phyloP scores from a whole-genome alignment of 2,113 vertebrate genomes.

The Nannobrachium achirus region DNA sequence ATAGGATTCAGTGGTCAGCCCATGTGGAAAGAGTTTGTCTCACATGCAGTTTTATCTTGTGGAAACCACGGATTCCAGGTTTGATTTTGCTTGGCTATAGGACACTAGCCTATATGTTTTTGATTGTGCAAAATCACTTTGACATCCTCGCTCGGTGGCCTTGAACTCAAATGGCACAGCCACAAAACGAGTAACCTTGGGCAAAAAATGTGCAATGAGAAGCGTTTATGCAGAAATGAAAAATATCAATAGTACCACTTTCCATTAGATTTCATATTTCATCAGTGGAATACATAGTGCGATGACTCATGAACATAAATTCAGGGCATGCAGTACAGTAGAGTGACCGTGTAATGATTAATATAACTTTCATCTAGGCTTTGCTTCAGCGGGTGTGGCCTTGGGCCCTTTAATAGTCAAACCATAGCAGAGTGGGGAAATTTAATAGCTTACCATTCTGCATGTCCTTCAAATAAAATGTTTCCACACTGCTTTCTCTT shows the following conservation, averaged over 20 bases:
- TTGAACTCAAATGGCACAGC: slow-evolving; percentile 34
- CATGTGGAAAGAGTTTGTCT: slow-evolving; percentile 39
- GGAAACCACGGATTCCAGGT: slow-evolving; percentile 26
- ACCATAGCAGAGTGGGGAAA: slow-evolving; percentile 45
- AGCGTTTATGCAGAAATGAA: slow-evolving; percentile 65
- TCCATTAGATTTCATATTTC: slow-evolving; percentile 66
- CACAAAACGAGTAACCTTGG: slow-evolving; percentile 48
- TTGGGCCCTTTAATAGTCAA: slow-evolving; percentile 67
- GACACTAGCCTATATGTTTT: background rate
- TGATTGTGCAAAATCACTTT: slow-evolving; percentile 21
- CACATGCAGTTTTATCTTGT: slow-evolving; percentile 35
- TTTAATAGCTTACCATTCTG: slow-evolving; percentile 58
- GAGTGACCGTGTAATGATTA: slow-evolving; percentile 64
- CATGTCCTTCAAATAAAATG: slow-evolving; percentile 72
- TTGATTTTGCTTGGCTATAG: background rate
- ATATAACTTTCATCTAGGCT: slow-evolving; percentile 67
- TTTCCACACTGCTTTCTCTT: slow-evolving; percentile 55
- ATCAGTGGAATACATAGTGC: slow-evolving; percentile 52
- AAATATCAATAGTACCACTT: slow-evolving; percentile 67
- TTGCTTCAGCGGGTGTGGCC: slow-evolving; percentile 70
- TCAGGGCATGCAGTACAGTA: slow-evolving; percentile 52
- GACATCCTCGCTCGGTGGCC: slow-evolving; percentile 24
- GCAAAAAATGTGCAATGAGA: slow-evolving; percentile 45
- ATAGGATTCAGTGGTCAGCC: slow-evolving; percentile 32
- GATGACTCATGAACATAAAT: slow-evolving; percentile 65